A percentile compares a stretch with the other conserved stretches of the same genome.
phyloP scores from a whole-genome alignment of 92 coral and sea anemone species.

The Palythoa grandis region DNA sequence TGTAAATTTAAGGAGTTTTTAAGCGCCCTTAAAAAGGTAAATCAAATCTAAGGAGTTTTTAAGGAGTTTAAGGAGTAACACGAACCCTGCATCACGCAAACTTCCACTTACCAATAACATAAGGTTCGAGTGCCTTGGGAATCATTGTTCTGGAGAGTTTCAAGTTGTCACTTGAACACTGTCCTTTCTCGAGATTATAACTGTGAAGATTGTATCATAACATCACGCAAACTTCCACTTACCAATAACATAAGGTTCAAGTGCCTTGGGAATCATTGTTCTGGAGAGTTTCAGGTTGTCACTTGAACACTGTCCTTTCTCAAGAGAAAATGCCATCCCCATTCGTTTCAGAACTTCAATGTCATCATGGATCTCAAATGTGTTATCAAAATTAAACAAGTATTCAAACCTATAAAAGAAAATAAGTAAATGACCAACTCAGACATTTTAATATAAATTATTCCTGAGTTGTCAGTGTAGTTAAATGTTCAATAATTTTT shows the following conservation, averaged over 20 bases:
- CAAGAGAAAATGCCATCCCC: conserved; percentile 99
- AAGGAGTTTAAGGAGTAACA: too few relatives aligned
- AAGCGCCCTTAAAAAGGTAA: too few relatives aligned
- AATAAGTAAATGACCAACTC: too few relatives aligned
- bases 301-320: conserved; percentile 82
- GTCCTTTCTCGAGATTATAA: conserved; percentile 71
- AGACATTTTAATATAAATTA: too few relatives aligned
- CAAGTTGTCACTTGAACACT: conserved; percentile 78
- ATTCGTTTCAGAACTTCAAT: conserved; percentile 97
- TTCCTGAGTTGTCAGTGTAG: too few relatives aligned
- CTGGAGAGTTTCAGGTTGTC: conserved; percentile 78
- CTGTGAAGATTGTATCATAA: too few relatives aligned
- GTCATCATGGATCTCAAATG: conserved; percentile 99
- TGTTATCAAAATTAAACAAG: conserved; percentile 96
- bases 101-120: conserved; percentile 80
- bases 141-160: conserved; percentile 90
- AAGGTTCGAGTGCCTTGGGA: conserved; percentile 97
- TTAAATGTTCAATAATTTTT: too few relatives aligned
- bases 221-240: conserved; percentile 11
- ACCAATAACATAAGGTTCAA: conserved; percentile 97
- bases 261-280: conserved; percentile 97
- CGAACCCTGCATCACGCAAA: too few relatives aligned
- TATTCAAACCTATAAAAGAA: conserved; percentile 79
- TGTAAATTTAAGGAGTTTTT: too few relatives aligned
- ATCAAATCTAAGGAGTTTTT: too few relatives aligned